Conservation (phyloP, 35 echinoderm and acorn worm genomes). For the Patiria miniata region DNA sequence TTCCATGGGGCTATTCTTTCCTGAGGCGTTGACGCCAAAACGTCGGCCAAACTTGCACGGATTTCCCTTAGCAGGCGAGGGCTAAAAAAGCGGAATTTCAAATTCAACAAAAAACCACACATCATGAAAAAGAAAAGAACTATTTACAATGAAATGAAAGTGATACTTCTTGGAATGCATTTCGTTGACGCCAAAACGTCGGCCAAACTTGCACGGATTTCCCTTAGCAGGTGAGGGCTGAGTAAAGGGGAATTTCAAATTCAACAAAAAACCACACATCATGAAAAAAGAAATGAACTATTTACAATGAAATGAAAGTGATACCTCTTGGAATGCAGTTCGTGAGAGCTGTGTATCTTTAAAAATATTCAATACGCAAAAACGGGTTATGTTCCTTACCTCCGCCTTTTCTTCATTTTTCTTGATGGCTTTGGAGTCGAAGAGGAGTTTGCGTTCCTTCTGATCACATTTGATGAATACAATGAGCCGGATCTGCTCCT, state of each 20-base stretch:
- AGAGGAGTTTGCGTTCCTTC: constrained; percentile 68
- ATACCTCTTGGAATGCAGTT: no score
- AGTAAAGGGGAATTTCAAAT: not conserved
- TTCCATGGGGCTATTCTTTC: not conserved
- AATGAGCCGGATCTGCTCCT: constrained; percentile 77
- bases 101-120: not conserved
- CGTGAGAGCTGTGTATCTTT: no score
- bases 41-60: not conserved
- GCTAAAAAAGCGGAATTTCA: not conserved
- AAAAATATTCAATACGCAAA: no score
- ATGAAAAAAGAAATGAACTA: no score
- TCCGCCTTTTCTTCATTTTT: constrained; percentile 53
- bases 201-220: not conserved
- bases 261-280: no score
- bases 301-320: no score
- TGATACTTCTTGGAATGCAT: no score
- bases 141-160: no score
- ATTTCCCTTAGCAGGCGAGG: not conserved
- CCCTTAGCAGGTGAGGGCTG: not conserved
- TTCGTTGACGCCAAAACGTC: not conserved
- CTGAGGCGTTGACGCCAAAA: not conserved
- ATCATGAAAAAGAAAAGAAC: no score
- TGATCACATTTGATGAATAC: constrained; percentile 80
- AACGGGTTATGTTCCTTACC: not conserved
- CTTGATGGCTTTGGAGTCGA: constrained; percentile 95